Percentiles rank a stretch among this genome's conserved stretches.
Conservation (phyloP, 2,113 vertebrate species). For the Coptodon rendalli region DNA sequence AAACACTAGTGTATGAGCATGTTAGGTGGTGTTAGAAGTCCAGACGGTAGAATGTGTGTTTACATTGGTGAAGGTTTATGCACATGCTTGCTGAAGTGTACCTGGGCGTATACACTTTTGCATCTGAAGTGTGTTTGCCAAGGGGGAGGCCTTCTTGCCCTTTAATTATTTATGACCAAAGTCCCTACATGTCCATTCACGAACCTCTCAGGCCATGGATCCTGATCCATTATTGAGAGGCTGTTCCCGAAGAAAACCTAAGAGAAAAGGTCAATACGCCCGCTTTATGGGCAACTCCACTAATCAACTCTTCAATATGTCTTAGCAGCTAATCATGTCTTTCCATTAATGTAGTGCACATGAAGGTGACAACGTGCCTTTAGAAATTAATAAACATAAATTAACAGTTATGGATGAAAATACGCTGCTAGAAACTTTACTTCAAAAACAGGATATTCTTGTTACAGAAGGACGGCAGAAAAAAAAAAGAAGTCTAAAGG, state of each 20-base stretch:
- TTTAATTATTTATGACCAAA: slow-evolving; percentile 68
- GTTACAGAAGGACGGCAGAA: slow-evolving; percentile 53
- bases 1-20: slow-evolving; percentile 32
- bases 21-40: slow-evolving; percentile 21
- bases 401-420: not conserved
- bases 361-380: slow-evolving; percentile 26
- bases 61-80: not conserved
- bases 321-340: slow-evolving; percentile 57
- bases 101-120: slow-evolving; percentile 45
- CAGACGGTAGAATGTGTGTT: slow-evolving; percentile 21
- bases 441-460: slow-evolving; percentile 26
- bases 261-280: slow-evolving; percentile 29
- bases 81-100: slow-evolving; percentile 18
- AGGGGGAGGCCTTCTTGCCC: slow-evolving; percentile 22
- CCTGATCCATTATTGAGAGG: slow-evolving; percentile 67
- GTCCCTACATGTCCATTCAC: slow-evolving; percentile 51
- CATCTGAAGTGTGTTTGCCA: slow-evolving; percentile 48
- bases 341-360: slow-evolving; percentile 25
- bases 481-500: not conserved
- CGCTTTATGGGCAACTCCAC: slow-evolving; percentile 27
- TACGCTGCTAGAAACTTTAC: slow-evolving; percentile 5
- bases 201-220: slow-evolving; percentile 44
- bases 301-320: slow-evolving; percentile 48
- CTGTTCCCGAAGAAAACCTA: slow-evolving; percentile 52
- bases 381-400: not conserved